A percentile compares a stretch with the other conserved stretches of the same genome.
Conservation (phyloP, 1,140 invertebrate genomes). For the Coboldia fuscipes region DNA sequence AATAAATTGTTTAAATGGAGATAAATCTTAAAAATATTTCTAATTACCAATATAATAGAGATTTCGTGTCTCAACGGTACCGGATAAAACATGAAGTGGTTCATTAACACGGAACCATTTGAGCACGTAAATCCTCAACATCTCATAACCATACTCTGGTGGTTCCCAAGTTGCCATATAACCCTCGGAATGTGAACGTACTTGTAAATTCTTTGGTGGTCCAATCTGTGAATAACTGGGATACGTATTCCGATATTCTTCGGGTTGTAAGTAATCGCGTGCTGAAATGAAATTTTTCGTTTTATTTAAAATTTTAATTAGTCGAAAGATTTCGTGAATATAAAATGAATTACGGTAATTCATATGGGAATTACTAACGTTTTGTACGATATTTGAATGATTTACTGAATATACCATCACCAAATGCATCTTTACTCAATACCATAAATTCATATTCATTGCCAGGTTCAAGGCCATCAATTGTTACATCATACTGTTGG, state of each 20-base stretch:
- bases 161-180: slow-evolving; percentile 50
- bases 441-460: slow-evolving; percentile 80
- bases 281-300: not conserved
- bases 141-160: slow-evolving; percentile 31
- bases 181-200: slow-evolving; percentile 33
- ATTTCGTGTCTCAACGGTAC: slow-evolving; percentile 35
- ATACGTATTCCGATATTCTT: not conserved
- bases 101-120: slow-evolving; percentile 37
- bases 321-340: not conserved
- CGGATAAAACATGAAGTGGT: slow-evolving; percentile 29
- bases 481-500: slow-evolving; percentile 41
- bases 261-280: not conserved
- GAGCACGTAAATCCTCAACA: slow-evolving; percentile 32
- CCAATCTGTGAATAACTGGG: slow-evolving; percentile 20
- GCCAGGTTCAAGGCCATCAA: slow-evolving; percentile 52
- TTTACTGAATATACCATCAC: slow-evolving; percentile 79
- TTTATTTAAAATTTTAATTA: not conserved
- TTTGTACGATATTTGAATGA: slow-evolving; percentile 54
- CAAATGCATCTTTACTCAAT: slow-evolving; percentile 62
- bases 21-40: slow-evolving; percentile 2
- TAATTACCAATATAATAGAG: slow-evolving; percentile 31
- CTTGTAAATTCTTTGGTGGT: slow-evolving; percentile 40
- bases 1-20: not conserved
- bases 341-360: not conserved
- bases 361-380: slow-evolving; percentile 18